A percentile compares a stretch with the other conserved stretches of the same genome.
phyloP scores from a whole-genome alignment of 2,113 vertebrate species.

The Podarcis cretensis region DNA sequence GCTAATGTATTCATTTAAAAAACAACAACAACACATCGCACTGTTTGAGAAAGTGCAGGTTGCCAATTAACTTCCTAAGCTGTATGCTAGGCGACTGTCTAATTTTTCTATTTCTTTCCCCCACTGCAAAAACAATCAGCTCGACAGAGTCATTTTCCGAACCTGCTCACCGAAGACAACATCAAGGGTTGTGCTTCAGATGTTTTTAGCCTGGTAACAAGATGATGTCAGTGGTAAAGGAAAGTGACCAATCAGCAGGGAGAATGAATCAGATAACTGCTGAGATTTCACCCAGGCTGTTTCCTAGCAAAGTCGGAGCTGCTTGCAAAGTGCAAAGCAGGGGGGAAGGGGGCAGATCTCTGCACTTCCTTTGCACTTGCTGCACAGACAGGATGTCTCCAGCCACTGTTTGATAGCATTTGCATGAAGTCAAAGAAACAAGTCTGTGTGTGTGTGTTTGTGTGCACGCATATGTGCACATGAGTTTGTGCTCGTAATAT shows the following conservation, averaged over 20 bases:
- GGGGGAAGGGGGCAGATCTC: not conserved
- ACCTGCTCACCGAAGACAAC: constrained; percentile 47
- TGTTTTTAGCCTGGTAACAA: constrained; percentile 75
- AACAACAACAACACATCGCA: not conserved
- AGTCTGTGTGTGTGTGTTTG: not conserved
- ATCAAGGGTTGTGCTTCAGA: constrained; percentile 34
- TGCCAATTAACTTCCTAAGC: not conserved
- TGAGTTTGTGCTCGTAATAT: not conserved
- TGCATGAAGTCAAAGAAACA: constrained; percentile 20
- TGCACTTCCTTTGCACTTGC: constrained; percentile 61
- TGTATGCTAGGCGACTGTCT: not conserved
- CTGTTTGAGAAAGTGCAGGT: not conserved
- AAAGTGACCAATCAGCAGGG: constrained; percentile 55
- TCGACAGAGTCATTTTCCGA: constrained; percentile 23
- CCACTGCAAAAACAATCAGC: constrained; percentile 29
- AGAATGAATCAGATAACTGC: constrained; percentile 46
- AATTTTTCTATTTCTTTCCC: not conserved
- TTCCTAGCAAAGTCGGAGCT: constrained; percentile 55
- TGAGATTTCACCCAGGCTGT: constrained; percentile 55
- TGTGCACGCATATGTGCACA: not conserved
- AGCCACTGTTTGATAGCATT: constrained; percentile 31
- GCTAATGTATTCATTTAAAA: not conserved
- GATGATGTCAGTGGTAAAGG: constrained; percentile 71
- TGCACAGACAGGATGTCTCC: constrained; percentile 50
- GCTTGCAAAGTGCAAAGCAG: constrained; percentile 38